Evolutionary conservation across 2,888 invertebrate species (phyloP).

Genomic region (Drosophila paramelanica): DNA sequence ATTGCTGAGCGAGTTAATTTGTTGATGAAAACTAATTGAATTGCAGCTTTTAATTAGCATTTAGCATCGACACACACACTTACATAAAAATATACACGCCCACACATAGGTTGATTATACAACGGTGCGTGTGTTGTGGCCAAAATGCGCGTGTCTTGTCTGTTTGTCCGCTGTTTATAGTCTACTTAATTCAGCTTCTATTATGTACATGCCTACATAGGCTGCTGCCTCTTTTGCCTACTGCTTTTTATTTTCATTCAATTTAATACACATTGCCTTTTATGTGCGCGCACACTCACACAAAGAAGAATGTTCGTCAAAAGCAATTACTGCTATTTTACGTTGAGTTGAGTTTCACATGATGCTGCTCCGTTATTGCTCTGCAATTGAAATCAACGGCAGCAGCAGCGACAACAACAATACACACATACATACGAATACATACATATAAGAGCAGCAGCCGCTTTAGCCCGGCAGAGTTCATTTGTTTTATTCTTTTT

Average conservation of each 20-base stretch:
- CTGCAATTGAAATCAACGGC: conserved; percentile 74
- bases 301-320: conserved; percentile 54
- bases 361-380: conserved; percentile 66
- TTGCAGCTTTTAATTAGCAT: conserved; percentile 56
- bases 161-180: conserved; percentile 39
- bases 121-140: conserved; percentile 35
- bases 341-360: conserved; percentile 63
- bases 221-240: conserved; percentile 48
- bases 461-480: conserved; percentile 37
- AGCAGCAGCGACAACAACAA: conserved; percentile 27
- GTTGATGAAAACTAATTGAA: conserved; percentile 62
- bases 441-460: conserved; percentile 6
- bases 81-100: conserved; percentile 1
- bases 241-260: conserved; percentile 75
- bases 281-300: conserved; percentile 41
- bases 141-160: conserved; percentile 43
- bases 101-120: conserved; percentile 49
- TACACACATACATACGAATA: background rate
- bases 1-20: conserved; percentile 58
- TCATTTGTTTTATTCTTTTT: conserved; percentile 64
- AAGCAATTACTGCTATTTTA: conserved; percentile 77
- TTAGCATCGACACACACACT: conserved; percentile 27
- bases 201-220: conserved; percentile 3
- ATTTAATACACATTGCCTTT: conserved; percentile 71
- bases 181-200: conserved; percentile 56